These are phyloP conservation scores for Drosophila falleni DNA, from an alignment of 2,888 invertebrate genomes.

Conservation along the genomic window DNA sequence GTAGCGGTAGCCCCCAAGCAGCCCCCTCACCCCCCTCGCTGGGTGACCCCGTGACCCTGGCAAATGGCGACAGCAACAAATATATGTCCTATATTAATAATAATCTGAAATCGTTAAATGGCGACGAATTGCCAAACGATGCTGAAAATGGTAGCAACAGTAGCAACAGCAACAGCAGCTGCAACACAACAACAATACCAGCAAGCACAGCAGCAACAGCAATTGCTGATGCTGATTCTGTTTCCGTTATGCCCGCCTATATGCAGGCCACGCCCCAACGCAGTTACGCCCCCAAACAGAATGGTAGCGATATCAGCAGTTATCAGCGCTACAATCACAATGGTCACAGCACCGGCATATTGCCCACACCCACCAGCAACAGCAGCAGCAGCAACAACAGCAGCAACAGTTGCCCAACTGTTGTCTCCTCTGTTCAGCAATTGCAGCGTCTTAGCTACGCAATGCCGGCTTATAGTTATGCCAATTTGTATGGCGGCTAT, in stretches of 20 bases:
- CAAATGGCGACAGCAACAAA: slow-evolving; percentile 65
- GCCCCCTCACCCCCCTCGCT: slow-evolving; percentile 9
- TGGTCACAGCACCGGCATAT: slow-evolving; percentile 69
- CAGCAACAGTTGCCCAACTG: slow-evolving; percentile 44
- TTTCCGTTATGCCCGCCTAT: slow-evolving; percentile 33
- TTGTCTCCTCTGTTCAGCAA: slow-evolving; percentile 52
- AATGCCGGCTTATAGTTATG: slow-evolving; percentile 68
- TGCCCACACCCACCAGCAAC: slow-evolving; percentile 68
- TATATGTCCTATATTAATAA: slow-evolving; percentile 71
- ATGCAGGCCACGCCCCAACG: slow-evolving; percentile 32
- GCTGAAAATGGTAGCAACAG: slow-evolving; percentile 36
- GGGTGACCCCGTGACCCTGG: slow-evolving; percentile 22
- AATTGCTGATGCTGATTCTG: slow-evolving; percentile 41
- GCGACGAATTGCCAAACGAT: slow-evolving; percentile 51
- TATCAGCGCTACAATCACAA: slow-evolving; percentile 56
- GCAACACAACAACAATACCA: slow-evolving; percentile 16
- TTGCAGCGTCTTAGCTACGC: slow-evolving; percentile 73
- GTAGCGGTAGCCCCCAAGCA: slow-evolving; percentile 43
- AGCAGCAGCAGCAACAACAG: slow-evolving; percentile 30
- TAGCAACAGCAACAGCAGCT: slow-evolving; percentile 29
- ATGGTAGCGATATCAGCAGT: slow-evolving; percentile 47
- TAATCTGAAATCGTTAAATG: slow-evolving; percentile 57
- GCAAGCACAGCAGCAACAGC: slow-evolving; percentile 16
- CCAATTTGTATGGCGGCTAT: slow-evolving; percentile 57
- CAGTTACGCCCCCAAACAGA: slow-evolving; percentile 58